Conservation (phyloP, 2,113 vertebrate genomes). For the Gavialis gangeticus region DNA sequence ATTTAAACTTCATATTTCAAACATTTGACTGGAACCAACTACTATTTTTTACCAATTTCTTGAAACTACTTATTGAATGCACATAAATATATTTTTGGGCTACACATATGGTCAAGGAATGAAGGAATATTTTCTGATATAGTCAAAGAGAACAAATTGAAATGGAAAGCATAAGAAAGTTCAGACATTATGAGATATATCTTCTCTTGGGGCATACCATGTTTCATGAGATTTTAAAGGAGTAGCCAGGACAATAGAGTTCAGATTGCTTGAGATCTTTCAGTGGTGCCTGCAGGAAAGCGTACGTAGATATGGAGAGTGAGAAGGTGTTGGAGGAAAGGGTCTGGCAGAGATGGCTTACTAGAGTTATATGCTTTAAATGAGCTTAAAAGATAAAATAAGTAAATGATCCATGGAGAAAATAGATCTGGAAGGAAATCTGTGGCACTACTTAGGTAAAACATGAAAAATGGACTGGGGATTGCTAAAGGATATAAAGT, state of each 20-base stretch:
- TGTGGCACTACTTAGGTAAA: neutral
- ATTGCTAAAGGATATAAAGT: neutral
- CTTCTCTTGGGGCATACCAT: slow-evolving; percentile 1
- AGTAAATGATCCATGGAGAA: neutral
- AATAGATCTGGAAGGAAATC: neutral
- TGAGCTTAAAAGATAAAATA: no score
- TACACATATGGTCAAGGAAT: slow-evolving; percentile 24
- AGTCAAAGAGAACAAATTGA: slow-evolving; percentile 59
- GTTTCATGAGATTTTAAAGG: neutral
- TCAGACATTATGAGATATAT: slow-evolving; percentile 28
- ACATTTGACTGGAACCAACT: neutral
- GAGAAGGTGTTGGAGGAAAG: neutral
- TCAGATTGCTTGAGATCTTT: neutral
- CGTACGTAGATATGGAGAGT: neutral
- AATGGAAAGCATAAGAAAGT: slow-evolving; percentile 20
- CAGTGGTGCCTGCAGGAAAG: neutral
- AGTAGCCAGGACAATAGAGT: slow-evolving; percentile 19
- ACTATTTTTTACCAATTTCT: neutral
- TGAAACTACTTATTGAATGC: neutral
- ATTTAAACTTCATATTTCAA: neutral
- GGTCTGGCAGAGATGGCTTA: no score
- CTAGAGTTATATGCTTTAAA: no score
- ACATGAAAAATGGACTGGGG: neutral
- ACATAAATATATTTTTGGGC: neutral
- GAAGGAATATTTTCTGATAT: neutral